Conservation (phyloP, 2,888 invertebrate genomes). For the Calameuta filiformis region DNA sequence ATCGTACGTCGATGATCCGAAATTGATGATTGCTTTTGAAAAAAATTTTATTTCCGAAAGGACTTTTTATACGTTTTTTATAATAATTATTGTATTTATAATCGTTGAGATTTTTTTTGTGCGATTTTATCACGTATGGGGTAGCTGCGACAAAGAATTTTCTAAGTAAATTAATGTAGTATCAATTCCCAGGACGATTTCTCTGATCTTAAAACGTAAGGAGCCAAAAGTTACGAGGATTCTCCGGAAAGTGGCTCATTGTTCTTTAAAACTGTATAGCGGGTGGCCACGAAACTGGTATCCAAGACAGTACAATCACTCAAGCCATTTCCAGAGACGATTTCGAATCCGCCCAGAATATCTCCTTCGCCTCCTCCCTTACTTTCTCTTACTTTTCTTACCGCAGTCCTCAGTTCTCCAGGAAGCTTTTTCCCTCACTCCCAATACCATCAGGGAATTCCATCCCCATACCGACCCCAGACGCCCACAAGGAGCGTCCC, state of each 20-base stretch:
- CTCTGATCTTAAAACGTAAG: background rate
- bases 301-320: background rate
- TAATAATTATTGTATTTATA: background rate
- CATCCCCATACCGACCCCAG: background rate
- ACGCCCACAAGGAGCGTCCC: slow-evolving; percentile 15
- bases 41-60: background rate
- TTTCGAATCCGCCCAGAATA: slow-evolving; percentile 14
- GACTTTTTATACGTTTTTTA: background rate
- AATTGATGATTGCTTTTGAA: background rate
- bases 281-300: slow-evolving; percentile 1
- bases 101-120: too few species aligned
- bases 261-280: slow-evolving; percentile 7
- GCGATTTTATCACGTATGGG: too few species aligned
- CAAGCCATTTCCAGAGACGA: slow-evolving; percentile 15
- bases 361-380: background rate
- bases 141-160: too few species aligned
- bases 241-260: background rate
- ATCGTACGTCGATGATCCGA: background rate
- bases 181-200: background rate
- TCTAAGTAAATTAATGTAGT: background rate
- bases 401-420: background rate
- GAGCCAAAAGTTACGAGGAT: background rate
- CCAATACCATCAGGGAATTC: background rate
- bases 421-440: background rate
- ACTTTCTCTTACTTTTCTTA: background rate